phyloP scores from a whole-genome alignment of 2,113 vertebrate genomes.

The Sitta europaea region DNA sequence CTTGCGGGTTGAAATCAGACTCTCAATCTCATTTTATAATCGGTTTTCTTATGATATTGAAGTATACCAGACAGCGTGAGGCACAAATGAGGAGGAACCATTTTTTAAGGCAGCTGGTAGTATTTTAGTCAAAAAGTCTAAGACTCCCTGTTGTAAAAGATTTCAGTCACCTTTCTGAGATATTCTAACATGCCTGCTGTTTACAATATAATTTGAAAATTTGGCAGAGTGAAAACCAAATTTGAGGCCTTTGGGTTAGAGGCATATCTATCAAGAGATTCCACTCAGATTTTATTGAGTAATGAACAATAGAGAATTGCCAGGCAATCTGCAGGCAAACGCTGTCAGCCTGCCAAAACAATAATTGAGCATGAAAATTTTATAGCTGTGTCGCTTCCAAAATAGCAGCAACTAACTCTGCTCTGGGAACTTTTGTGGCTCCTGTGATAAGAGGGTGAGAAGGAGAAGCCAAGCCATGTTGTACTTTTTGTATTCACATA shows the following conservation, averaged over 20 bases:
- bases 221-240: slow-evolving; percentile 13
- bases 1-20: not conserved
- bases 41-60: not conserved
- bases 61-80: not conserved
- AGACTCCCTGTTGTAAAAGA: not conserved
- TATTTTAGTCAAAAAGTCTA: not conserved
- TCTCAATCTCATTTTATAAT: not conserved
- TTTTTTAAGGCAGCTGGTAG: not conserved
- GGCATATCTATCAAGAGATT: slow-evolving; percentile 14
- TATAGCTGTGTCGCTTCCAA: slow-evolving; percentile 1
- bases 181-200: slow-evolving; percentile 6
- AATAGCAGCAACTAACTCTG: slow-evolving; percentile 30
- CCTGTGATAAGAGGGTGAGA: not conserved
- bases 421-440: slow-evolving; percentile 6
- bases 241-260: slow-evolving; percentile 17
- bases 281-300: slow-evolving; percentile 34
- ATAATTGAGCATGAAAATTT: slow-evolving; percentile 58
- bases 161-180: slow-evolving; percentile 25
- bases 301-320: slow-evolving; percentile 52
- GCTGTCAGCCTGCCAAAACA: slow-evolving; percentile 34
- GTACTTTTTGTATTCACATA: not conserved
- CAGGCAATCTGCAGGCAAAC: not conserved
- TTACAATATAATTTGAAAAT: slow-evolving; percentile 25
- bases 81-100: not conserved
- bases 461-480: not conserved